phyloP scores from a whole-genome alignment of 2,888 invertebrate genomes.

The Oscheius sp. region DNA sequence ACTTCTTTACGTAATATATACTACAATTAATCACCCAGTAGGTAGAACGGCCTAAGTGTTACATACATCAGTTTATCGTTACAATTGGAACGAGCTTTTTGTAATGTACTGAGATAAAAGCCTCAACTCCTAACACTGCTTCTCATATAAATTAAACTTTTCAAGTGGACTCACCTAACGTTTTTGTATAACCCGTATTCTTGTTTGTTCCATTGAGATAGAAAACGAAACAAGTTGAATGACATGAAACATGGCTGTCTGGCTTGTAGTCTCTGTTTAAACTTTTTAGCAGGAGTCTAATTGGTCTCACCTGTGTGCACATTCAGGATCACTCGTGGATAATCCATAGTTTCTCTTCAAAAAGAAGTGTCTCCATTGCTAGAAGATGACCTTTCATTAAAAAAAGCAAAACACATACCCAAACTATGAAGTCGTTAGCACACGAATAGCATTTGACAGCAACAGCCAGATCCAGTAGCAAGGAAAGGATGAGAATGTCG shows the following conservation, averaged over 20 bases:
- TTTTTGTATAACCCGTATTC: slow-evolving; percentile 57
- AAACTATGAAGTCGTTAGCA: slow-evolving; percentile 70
- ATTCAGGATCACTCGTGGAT: slow-evolving; percentile 60
- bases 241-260: slow-evolving; percentile 54
- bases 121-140: no score
- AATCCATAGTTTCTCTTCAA: slow-evolving; percentile 68
- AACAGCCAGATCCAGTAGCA: slow-evolving; percentile 23
- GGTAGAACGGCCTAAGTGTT: no score
- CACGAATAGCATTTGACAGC: slow-evolving; percentile 67
- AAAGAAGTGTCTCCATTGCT: slow-evolving; percentile 71
- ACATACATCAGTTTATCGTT: no score
- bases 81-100: no score
- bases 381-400: slow-evolving; percentile 32
- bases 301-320: slow-evolving; percentile 44
- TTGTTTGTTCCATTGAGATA: slow-evolving; percentile 67
- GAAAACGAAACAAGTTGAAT: slow-evolving; percentile 65
- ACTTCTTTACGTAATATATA: no score
- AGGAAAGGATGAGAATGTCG: slow-evolving; percentile 6
- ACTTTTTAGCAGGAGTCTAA: no score
- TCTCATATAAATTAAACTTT: neutral
- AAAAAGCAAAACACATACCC: slow-evolving; percentile 52
- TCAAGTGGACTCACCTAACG: slow-evolving; percentile 48
- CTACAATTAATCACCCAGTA: no score
- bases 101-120: no score
- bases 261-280: slow-evolving; percentile 48